A percentile compares a stretch with the other conserved stretches of the same genome.
These are phyloP conservation scores for Diaprepes abbreviatus DNA, from an alignment of 2,888 invertebrate species.

Conservation along the genomic window DNA sequence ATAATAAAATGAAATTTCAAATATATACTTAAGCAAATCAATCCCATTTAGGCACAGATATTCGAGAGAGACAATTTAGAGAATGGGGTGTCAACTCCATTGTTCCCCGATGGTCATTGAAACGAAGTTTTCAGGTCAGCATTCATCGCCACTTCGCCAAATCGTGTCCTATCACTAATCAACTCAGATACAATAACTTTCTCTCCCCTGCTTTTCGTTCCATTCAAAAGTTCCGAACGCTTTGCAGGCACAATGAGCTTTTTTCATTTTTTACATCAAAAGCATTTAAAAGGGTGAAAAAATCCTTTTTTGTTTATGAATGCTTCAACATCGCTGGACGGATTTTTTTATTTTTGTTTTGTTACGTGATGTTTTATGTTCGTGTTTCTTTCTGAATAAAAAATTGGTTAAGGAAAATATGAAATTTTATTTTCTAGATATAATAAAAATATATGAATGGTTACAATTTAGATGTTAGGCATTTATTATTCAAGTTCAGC, in stretches of 20 bases:
- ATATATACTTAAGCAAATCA: constrained; percentile 10
- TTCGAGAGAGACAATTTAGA: constrained; percentile 43
- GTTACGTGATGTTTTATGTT: neutral
- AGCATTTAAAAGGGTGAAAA: constrained; percentile 40
- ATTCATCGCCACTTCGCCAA: constrained; percentile 58
- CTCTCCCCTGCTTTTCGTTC: constrained; percentile 46
- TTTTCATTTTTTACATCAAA: constrained; percentile 31
- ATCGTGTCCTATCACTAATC: constrained; percentile 61
- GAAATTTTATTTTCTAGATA: too few species aligned
- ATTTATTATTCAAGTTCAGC: too few species aligned
- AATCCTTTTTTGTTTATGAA: constrained; percentile 17
- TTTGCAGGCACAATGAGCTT: constrained; percentile 29
- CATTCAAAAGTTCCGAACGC: constrained; percentile 41
- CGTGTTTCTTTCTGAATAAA: neutral
- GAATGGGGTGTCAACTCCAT: constrained; percentile 38
- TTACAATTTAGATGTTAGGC: too few species aligned
- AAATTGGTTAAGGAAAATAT: too few species aligned
- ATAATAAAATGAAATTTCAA: too few species aligned
- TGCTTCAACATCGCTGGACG: constrained; percentile 17
- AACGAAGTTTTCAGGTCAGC: constrained; percentile 59
- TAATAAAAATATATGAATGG: too few species aligned
- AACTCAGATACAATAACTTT: constrained; percentile 48
- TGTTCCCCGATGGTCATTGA: constrained; percentile 49
- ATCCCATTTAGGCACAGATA: constrained; percentile 18
- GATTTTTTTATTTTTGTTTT: constrained; percentile 7